A percentile compares a stretch with the other conserved stretches of the same genome.
These are phyloP conservation scores for Anniella stebbinsi DNA, from an alignment of 2,797 vertebrate species.

Conservation along the genomic window DNA sequence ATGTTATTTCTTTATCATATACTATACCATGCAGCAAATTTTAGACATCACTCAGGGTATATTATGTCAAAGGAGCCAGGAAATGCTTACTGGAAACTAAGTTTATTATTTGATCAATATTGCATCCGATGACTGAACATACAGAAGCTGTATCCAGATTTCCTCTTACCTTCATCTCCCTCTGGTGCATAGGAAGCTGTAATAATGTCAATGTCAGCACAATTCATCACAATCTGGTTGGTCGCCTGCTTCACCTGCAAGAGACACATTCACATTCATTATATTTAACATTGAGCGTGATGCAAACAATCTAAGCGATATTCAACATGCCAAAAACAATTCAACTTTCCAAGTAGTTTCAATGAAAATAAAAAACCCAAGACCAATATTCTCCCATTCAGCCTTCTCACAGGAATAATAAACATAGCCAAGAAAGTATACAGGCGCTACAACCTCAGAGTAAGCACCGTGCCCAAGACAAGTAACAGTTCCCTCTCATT, in stretches of 20 bases:
- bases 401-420: neutral
- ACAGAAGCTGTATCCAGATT: neutral
- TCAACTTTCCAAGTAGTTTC: neutral
- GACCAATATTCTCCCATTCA: neutral
- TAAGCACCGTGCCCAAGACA: neutral
- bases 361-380: neutral
- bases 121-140: neutral
- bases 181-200: constrained; percentile 94
- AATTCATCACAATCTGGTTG: constrained; percentile 99
- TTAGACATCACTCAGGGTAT: neutral
- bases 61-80: neutral
- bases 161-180: constrained; percentile 91
- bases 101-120: neutral
- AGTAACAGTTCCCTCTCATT: neutral
- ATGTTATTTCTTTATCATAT: neutral
- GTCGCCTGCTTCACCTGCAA: constrained; percentile 94
- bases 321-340: accelerated
- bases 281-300: neutral
- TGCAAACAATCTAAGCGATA: accelerated
- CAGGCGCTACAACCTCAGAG: neutral
- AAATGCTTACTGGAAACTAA: neutral
- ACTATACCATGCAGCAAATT: neutral
- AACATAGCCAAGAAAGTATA: neutral
- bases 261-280: constrained; percentile 35
- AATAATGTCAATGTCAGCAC: constrained; percentile 99